Evolutionary conservation across 2,797 vertebrate species (phyloP), one percentile per base, ranked within the genome.

Genomic region (Sphaeramia orbicularis): DNA sequence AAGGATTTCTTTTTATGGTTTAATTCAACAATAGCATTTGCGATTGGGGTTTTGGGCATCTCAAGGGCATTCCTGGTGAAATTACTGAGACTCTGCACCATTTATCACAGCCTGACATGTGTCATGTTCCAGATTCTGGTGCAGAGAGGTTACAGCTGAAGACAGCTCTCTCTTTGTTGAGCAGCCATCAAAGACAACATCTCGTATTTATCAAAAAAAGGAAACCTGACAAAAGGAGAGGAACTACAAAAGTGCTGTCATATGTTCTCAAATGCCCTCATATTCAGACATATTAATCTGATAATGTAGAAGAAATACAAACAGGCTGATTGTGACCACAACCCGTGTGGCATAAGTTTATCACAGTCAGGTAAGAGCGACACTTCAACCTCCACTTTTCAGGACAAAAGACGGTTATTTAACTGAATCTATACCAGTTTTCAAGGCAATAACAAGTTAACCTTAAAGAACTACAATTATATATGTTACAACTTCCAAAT

Each of bases 1-100:
- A 88, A 86, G 90, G 89, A 88, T 93, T 94, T 93, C 87, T 92
- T 94, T 96, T 96, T 97, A 97, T 96, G 96, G 95, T 99, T 98
- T 98, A 98, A 98, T 99, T 98, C 97, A 98, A 98, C 96, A 98
- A 96, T 96, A 98, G 96, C 96, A 98, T 99, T 98, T 98, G 96
- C 94, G 95, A 98, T 96, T 95, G 91, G 94, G 96, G 96, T 96
- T 96, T 95, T 94, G 94, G 94, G 94, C 96, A 98, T 99, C 98
- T 98, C 98, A 98, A 98, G 98, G 97, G 98, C 96, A 99, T 98
- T 98, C 95, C 96, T 94, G 96, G 95, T 98, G 96, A 98, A 99
- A 99, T 99, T 96, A 98, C 97, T 96, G 96, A 96, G 96, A 95
- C 96, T 96, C 95, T 91, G 95, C 95, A 94, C 97, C 97, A 99